These are phyloP conservation scores for Cancer borealis DNA, from an alignment of 2,888 invertebrate species.

Conservation along the genomic window DNA sequence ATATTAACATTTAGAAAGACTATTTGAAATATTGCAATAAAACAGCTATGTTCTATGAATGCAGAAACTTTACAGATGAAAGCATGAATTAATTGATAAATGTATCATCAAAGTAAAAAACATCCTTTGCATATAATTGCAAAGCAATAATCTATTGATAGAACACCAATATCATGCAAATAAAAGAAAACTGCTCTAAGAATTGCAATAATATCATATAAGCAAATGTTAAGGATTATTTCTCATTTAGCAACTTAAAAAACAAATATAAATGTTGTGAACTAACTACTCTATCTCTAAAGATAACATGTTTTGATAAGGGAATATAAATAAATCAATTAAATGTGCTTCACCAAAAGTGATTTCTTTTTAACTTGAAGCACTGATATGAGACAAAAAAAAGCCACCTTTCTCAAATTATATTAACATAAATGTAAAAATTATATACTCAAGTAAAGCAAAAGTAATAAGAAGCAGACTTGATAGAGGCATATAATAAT, in stretches of 20 bases:
- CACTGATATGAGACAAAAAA: not conserved
- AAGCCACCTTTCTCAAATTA: not conserved
- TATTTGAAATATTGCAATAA: constrained; percentile 1
- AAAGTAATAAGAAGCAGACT: not conserved
- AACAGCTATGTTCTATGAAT: constrained; percentile 1
- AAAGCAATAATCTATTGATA: constrained; percentile 34
- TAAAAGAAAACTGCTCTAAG: not conserved
- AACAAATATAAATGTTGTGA: not conserved
- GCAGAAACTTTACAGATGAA: not conserved
- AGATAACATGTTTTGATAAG: not conserved
- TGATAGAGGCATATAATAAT: not conserved
- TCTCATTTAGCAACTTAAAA: not conserved
- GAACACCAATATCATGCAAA: not conserved
- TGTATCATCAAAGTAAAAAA: not conserved
- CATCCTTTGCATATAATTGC: not conserved
- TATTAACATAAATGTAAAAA: not conserved
- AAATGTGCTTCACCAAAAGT: not conserved
- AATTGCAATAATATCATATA: not conserved
- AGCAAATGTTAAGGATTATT: constrained; percentile 3
- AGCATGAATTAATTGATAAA: not conserved
- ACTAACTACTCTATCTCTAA: not conserved
- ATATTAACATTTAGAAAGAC: constrained; percentile 12
- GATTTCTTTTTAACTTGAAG: not conserved
- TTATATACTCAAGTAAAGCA: not conserved
- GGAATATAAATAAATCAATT: not conserved